Evolutionary conservation across 1,140 invertebrate species (phyloP), one percentile per base, ranked within the genome.

Genomic region (Drosophila ambigua): DNA sequence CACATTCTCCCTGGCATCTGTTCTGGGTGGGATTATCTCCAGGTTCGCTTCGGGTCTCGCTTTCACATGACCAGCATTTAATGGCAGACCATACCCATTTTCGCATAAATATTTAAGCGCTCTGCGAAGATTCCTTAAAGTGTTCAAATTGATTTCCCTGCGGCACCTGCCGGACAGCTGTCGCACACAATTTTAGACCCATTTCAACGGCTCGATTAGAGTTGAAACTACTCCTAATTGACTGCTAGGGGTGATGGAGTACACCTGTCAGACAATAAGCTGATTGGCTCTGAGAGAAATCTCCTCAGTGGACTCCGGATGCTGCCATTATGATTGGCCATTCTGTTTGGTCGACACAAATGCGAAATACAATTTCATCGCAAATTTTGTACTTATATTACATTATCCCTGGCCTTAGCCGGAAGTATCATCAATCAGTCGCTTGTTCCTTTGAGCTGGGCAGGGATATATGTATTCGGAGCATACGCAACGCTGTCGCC

Each of bases 361-460:
- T 16, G 11, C 1, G 24, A 53, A 23, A 28, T 15, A 41, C 9
- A 26, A 67, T 48, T 20, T n/a, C 13, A 13, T 43, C 13, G 49
- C 16, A 68, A 35, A 31, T 48, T 35, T 71, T 50, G 11, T 51
- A 41, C 31, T 52, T 51, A 52, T 41, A 48, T 52, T 51, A 50
- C 54, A 51, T 52, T 72, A 45, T 41, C 26, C 66, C 43, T 61
- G 23, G 11, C 20, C 49, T 26, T 8, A 7, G 31, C 43, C 67
- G 67, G 61, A 48, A 59, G 20, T 59, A 31, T 44, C 62, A 75
- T 66, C 61, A 75, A 75, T 75, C 72, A 75, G 44, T 39, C 26
- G 31, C 43, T 41, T 52, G 24, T 43, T 65, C 1, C 41, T 15
- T 45, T 20, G 16, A 46, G 15, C 0, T 28, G 63, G 2, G 11